phyloP scores from a whole-genome alignment of 2,113 vertebrate species.

The Platysternon megacephalum region DNA sequence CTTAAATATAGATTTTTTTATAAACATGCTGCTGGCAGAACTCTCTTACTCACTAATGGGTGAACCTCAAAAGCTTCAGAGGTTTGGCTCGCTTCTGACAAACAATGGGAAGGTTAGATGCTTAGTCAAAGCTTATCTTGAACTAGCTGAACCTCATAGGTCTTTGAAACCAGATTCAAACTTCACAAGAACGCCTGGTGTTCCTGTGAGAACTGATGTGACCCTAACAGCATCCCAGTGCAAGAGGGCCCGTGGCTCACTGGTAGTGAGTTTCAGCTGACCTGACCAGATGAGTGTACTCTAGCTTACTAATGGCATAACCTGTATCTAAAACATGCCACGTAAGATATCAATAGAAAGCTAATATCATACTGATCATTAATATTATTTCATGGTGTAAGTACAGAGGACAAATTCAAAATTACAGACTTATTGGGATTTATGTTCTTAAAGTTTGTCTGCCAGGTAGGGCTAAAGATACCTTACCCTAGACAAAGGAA shows the following conservation, averaged over 20 bases:
- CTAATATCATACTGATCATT: neutral
- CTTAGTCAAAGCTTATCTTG: neutral
- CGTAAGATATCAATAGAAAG: neutral
- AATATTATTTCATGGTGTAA: neutral
- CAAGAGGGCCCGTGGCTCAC: neutral
- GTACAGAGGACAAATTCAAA: neutral
- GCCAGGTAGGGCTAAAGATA: neutral
- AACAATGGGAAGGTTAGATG: neutral
- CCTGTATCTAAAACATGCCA: neutral
- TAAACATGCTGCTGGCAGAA: neutral
- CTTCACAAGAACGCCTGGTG: neutral
- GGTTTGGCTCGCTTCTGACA: neutral
- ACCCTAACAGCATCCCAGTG: neutral
- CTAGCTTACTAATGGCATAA: neutral
- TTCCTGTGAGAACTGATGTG: neutral
- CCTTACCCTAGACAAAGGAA: neutral
- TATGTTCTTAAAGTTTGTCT: neutral
- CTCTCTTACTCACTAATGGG: neutral
- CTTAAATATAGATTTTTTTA: neutral
- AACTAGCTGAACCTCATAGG: rapidly evolving
- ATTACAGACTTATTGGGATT: neutral
- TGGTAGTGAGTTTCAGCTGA: neutral
- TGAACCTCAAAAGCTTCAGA: neutral
- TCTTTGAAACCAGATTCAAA: neutral
- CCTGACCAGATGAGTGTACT: neutral